phyloP scores from a whole-genome alignment of 2,797 vertebrate genomes.

The Zalophus californianus region DNA sequence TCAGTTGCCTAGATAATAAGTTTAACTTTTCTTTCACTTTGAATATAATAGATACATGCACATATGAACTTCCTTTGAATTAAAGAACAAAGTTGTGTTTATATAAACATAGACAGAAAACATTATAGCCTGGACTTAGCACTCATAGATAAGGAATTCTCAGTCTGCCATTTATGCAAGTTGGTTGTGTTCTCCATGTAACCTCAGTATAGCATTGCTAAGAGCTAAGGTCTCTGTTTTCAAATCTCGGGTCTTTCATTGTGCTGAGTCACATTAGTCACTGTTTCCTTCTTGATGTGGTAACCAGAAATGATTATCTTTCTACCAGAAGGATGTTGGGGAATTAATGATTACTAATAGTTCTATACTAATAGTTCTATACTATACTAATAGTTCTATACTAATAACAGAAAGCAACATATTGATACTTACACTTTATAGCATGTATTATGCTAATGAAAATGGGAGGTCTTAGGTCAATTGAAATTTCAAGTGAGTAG shows the following conservation, averaged over 20 bases:
- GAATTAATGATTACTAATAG: conserved; percentile 66
- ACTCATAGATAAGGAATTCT: neutral
- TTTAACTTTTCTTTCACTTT: conserved; percentile 55
- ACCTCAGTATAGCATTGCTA: neutral
- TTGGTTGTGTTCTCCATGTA: neutral
- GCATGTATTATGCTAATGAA: neutral
- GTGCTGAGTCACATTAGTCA: conserved; percentile 47
- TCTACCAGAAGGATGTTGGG: conserved; percentile 51
- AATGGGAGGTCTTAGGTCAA: neutral
- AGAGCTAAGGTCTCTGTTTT: conserved; percentile 16
- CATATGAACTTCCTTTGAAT: neutral
- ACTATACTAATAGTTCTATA: conserved; percentile 38
- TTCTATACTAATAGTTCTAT: conserved; percentile 47
- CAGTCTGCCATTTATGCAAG: neutral
- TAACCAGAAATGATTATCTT: conserved; percentile 68
- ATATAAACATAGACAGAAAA: neutral
- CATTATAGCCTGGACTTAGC: conserved; percentile 33
- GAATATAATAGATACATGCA: neutral
- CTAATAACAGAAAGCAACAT: conserved; percentile 63
- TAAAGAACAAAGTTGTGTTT: conserved; percentile 44
- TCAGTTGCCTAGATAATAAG: neutral
- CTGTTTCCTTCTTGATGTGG: conserved; percentile 57
- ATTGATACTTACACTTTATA: conserved; percentile 31
- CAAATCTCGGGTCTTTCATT: conserved; percentile 56
- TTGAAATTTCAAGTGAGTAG: conserved; percentile 59